A percentile compares a stretch with the other conserved stretches of the same genome.
These are phyloP conservation scores for Drosophila yakuba DNA, from an alignment of 1,140 invertebrate genomes.

Conservation along the genomic window DNA sequence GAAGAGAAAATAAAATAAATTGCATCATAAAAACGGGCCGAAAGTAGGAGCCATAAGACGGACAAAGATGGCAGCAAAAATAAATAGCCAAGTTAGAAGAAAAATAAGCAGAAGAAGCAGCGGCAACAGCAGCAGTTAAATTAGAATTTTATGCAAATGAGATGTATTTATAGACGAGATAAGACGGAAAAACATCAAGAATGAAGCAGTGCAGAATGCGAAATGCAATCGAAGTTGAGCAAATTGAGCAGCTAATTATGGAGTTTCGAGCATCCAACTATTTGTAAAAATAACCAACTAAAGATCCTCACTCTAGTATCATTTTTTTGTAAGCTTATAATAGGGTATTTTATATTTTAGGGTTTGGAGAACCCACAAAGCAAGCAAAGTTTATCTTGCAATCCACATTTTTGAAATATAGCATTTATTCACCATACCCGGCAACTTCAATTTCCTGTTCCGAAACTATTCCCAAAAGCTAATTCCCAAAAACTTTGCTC, in stretches of 20 bases:
- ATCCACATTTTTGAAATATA: background rate
- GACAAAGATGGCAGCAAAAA: conserved; percentile 37
- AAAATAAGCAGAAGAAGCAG: conserved; percentile 32
- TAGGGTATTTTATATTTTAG: too few relatives aligned
- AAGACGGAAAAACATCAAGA: conserved; percentile 39
- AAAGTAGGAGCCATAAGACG: conserved; percentile 24
- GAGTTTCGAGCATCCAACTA: background rate
- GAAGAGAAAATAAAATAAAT: conserved; percentile 79
- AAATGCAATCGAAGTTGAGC: conserved; percentile 26
- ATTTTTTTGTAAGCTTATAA: too few relatives aligned
- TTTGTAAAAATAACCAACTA: background rate
- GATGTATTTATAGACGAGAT: conserved; percentile 68
- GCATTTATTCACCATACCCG: conserved; percentile 11
- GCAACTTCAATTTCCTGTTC: conserved; percentile 29
- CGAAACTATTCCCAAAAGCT: conserved; percentile 35
- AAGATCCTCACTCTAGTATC: too few relatives aligned
- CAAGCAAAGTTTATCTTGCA: background rate
- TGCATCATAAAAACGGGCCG: conserved; percentile 70
- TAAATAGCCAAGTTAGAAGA: conserved; percentile 40
- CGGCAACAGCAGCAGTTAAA: conserved; percentile 62
- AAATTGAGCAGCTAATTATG: conserved; percentile 41
- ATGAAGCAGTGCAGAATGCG: conserved; percentile 19
- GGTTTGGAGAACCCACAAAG: too few relatives aligned
- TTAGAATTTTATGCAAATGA: conserved; percentile 82
- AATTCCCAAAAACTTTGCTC: conserved; percentile 29